Evolutionary conservation across 1,140 invertebrate genomes (phyloP), one percentile per base, ranked within the genome.

Genomic region (Anadara kagoshimensis): DNA sequence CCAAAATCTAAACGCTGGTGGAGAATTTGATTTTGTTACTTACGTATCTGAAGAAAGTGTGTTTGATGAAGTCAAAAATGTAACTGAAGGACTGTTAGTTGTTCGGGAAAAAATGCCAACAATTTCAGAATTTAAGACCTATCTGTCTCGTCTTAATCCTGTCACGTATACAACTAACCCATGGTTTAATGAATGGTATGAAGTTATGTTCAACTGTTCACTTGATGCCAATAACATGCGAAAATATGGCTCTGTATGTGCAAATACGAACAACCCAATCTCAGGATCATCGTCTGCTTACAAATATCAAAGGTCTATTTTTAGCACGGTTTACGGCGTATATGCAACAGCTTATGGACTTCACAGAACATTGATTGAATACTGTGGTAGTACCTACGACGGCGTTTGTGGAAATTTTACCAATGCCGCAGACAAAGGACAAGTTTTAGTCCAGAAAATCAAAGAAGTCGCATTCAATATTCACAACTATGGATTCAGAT

Each of bases 131-230:
- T 87, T 86, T 58, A 20, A 14, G 16, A 68, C 65, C 7, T 79
- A 85, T 72, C 66, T 87, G 29, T 59, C 24, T 24, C 16, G 43
- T 5, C 76, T 85, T 5, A 65, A 59, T 14, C 57, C 54, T 5
- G 57, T 49, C 7, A 24, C 22, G 1, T 79, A 86, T 56, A 77
- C 44, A 18, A 66, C 58, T 11, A 87, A 88, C 69, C 85, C 85
- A 1, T 88, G 87, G 87, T 85, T 88, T 67, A 77, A 63, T 49
- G 84, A 86, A 49, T 87, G 83, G 84, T 87, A 78, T 69, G 78
- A 87, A 59, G 57, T 58, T 18, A 54, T 79, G n/a, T 78, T 78
- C 62, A 63, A 84, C 57, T 88, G 87, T 69, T 81, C 68, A 14
- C 53, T 87, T 8, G 76, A 77, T 44, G 56, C 75, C 7, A 63